Base-by-base conservation (phyloP, 2,113 vertebrate species). In the Atlantisia rogersi region DNA sequence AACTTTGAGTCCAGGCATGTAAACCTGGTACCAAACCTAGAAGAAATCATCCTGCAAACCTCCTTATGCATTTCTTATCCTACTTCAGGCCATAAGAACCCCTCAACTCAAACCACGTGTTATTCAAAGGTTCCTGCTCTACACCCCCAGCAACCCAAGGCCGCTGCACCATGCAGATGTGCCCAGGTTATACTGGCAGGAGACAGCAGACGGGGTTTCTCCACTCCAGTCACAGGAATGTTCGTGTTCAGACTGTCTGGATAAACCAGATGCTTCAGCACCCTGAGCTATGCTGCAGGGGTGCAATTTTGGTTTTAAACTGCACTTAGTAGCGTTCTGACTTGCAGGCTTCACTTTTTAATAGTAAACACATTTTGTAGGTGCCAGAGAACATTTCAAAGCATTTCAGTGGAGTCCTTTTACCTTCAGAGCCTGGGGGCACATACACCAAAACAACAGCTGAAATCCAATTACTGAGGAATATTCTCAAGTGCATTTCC, bases 401-500 rank as follows among this genome's bases (percentile, higher is more conserved):
- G 95, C 32, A 10, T 95, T 97, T 96, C 91, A 93, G 86, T 68
- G 68, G 88, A 97, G 94, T 92, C 78, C 90, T 94, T 93, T 96
- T 94, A 93, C 94, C 95, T 97, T 69, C 48, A 31, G 44, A 68
- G 93, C 97, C 95, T 28, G 16, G 35, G 90, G 96, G 77, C 67
- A 91, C 90, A 91, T 87, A 88, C 82, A 84, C 79, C 78, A 90
- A 96, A 97, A 95, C 95, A 97, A 96, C 93, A 96, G 93, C 95
- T 94, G 95, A 97, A 97, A 96, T 94, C 84, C 92, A 97, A 95
- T 96, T 97, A 97, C 96, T 86, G 82, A 74, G 69, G 86, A 95
- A 97, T 95, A 97, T 94, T 95, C 97, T 87, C 93, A 96, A 96
- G 90, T 95, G 92, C 62, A 92, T 97, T 97, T 97, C 97, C 96